Conservation (phyloP, 1,140 invertebrate genomes). For the Drosophila teissieri region DNA sequence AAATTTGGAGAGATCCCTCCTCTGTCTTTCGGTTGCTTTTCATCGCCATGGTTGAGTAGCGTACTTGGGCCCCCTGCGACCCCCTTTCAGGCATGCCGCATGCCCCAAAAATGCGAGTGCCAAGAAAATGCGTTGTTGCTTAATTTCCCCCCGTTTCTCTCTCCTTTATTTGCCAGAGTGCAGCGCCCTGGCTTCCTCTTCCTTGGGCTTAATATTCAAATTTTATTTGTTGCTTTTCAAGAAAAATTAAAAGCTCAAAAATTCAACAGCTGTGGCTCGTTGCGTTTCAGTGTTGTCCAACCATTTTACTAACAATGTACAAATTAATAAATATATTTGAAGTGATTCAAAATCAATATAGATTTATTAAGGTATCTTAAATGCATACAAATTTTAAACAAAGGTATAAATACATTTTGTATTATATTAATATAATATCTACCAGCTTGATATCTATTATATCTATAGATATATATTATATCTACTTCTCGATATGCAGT, state of each 20-base stretch:
- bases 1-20: constrained; percentile 33
- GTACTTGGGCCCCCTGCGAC: constrained; percentile 11
- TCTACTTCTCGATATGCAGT: too few relatives aligned
- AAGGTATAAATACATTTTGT: too few relatives aligned
- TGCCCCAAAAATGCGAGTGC: constrained; percentile 77
- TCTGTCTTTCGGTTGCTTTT: constrained; percentile 19
- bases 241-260: constrained; percentile 76
- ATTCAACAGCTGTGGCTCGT: constrained; percentile 53
- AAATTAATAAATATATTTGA: neutral
- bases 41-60: constrained; percentile 42
- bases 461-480: too few relatives aligned
- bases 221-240: constrained; percentile 62
- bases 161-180: constrained; percentile 45
- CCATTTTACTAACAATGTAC: neutral
- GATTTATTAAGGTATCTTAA: too few relatives aligned
- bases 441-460: too few relatives aligned
- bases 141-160: constrained; percentile 49
- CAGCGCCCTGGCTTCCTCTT: constrained; percentile 51
- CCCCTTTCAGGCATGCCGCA: constrained; percentile 55
- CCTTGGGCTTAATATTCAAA: constrained; percentile 65
- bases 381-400: too few relatives aligned
- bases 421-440: too few relatives aligned
- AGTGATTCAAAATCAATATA: too few relatives aligned
- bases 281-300: constrained; percentile 15
- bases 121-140: constrained; percentile 81